Conservation (phyloP, 2,797 vertebrate species). For the Loris lydekkerianus region DNA sequence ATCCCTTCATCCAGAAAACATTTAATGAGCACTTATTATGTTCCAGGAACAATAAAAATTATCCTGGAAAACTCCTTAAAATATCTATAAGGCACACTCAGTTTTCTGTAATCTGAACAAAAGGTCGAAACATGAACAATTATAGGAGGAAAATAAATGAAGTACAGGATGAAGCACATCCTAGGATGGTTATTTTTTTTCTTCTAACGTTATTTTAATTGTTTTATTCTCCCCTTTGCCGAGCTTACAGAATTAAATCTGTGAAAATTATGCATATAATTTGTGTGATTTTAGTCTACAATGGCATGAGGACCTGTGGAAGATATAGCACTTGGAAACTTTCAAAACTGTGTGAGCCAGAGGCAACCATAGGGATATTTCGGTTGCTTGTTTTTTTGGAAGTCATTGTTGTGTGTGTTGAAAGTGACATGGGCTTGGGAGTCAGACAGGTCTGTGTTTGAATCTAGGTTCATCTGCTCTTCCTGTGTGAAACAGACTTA, state of each 20-base stretch:
- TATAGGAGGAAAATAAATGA: background rate
- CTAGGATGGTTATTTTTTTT: background rate
- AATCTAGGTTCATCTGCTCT: background rate
- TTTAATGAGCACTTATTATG: background rate
- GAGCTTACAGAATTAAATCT: conserved; percentile 8
- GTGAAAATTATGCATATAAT: background rate
- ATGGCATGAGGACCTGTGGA: background rate
- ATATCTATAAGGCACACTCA: background rate
- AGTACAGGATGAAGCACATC: background rate
- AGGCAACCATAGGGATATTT: background rate
- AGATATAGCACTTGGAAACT: background rate
- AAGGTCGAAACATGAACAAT: background rate
- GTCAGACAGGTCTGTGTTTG: background rate
- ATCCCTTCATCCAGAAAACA: background rate
- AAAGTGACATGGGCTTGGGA: background rate
- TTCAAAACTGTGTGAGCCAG: background rate
- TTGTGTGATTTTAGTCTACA: background rate
- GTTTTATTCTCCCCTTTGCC: background rate
- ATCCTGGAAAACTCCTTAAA: conserved; percentile 9
- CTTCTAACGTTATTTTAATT: conserved; percentile 35
- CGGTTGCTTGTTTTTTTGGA: background rate
- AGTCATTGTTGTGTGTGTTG: background rate
- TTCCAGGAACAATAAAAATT: background rate
- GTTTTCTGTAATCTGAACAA: background rate
- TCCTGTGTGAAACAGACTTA: conserved; percentile 22